Conservation (phyloP, 1,140 invertebrate species). For the Eurosta solidaginis region DNA sequence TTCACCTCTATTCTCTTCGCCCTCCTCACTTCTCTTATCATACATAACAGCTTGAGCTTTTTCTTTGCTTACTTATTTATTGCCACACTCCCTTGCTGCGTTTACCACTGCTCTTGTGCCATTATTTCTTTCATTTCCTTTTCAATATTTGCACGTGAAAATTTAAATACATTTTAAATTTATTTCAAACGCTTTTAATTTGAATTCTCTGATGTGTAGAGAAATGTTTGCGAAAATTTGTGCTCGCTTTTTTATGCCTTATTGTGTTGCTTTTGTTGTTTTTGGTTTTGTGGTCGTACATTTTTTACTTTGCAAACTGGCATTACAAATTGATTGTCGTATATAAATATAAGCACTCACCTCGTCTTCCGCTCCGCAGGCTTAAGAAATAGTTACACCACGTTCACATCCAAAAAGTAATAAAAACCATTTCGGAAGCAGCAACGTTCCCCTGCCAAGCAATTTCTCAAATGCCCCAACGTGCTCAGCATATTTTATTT, state of each 20-base stretch:
- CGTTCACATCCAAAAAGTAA: neutral
- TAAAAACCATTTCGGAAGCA: neutral
- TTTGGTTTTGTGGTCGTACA: neutral
- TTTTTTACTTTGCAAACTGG: too few relatives aligned
- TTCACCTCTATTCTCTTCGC: neutral
- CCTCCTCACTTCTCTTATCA: neutral
- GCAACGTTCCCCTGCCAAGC: neutral
- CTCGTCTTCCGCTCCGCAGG: too few relatives aligned
- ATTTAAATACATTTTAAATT: conserved; percentile 31
- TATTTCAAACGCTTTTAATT: conserved; percentile 35
- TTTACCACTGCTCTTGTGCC: neutral
- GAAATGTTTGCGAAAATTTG: neutral
- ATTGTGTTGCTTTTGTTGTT: neutral
- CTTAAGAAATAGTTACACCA: neutral
- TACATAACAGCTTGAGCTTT: too few relatives aligned
- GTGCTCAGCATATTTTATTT: conserved; percentile 12
- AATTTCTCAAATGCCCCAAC: conserved; percentile 20
- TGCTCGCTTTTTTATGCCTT: neutral
- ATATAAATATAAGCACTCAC: too few relatives aligned
- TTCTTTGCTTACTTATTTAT: neutral
- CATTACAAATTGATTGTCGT: too few relatives aligned
- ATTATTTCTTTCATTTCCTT: neutral
- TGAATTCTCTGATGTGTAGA: neutral
- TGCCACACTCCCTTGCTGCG: neutral
- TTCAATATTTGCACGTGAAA: neutral